These are phyloP conservation scores for Coreoperca whiteheadi DNA, from an alignment of 2,113 vertebrate genomes.

Conservation along the genomic window DNA sequence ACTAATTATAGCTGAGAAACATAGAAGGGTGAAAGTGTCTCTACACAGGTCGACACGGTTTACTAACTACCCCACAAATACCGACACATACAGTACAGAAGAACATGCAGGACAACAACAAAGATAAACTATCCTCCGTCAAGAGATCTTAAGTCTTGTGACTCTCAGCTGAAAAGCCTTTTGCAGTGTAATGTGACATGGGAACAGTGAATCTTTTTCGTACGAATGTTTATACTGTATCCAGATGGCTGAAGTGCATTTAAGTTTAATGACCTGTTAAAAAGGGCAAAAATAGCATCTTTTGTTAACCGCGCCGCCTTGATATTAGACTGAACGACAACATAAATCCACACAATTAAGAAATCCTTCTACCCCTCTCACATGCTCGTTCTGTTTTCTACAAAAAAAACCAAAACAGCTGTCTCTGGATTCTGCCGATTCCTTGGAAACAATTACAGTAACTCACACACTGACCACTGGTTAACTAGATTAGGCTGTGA, in stretches of 20 bases:
- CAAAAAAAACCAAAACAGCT: neutral
- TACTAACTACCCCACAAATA: constrained; percentile 35
- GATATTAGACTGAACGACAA: constrained; percentile 3
- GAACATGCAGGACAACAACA: constrained; percentile 65
- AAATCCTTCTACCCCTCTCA: constrained; percentile 3
- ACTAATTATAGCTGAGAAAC: constrained; percentile 48
- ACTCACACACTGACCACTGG: constrained; percentile 16
- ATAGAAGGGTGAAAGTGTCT: constrained; percentile 18
- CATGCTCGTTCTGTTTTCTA: neutral
- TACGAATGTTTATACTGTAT: constrained; percentile 19
- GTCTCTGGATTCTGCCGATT: neutral
- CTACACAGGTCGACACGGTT: constrained; percentile 41
- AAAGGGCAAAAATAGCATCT: constrained; percentile 38
- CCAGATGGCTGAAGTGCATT: constrained; percentile 39
- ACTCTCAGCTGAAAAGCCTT: constrained; percentile 50
- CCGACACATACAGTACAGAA: constrained; percentile 44
- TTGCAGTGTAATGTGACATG: constrained; percentile 9
- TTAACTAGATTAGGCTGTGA: neutral
- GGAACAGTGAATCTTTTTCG: constrained; percentile 23
- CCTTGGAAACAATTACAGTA: constrained; percentile 2
- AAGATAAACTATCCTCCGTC: constrained; percentile 42
- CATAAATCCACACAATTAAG: constrained; percentile 44
- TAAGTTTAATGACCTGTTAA: constrained; percentile 48
- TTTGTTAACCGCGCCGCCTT: neutral
- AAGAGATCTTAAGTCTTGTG: constrained; percentile 18